Percentiles rank a stretch among this genome's conserved stretches.
Conservation (phyloP, 1,140 invertebrate species). For the Pseudobourletiella spinata region DNA sequence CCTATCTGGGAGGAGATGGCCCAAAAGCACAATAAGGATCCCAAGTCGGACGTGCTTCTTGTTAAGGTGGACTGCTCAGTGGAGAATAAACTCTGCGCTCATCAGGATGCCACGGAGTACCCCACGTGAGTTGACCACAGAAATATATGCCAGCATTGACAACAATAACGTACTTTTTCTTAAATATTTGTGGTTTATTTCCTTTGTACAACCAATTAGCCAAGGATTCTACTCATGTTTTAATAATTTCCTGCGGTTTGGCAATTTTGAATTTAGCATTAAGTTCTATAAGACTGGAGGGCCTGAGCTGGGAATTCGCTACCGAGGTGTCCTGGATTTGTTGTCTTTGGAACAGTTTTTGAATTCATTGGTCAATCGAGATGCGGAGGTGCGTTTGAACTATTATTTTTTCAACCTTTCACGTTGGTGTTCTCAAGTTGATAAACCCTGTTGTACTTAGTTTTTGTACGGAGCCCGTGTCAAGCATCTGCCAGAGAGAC, state of each 20-base stretch:
- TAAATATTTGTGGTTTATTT: neutral
- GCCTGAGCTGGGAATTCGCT: conserved; percentile 50
- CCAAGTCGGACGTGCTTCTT: conserved; percentile 52
- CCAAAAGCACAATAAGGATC: conserved; percentile 54
- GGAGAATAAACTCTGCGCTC: conserved; percentile 57
- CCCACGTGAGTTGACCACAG: conserved; percentile 56
- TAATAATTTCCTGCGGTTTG: too few species aligned
- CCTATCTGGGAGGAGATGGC: conserved; percentile 64
- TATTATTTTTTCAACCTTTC: neutral
- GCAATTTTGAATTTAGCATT: too few species aligned
- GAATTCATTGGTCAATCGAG: conserved; percentile 53
- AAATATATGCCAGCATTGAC: too few species aligned
- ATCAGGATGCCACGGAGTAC: conserved; percentile 65
- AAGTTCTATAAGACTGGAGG: conserved; percentile 63
- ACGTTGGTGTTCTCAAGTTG: neutral
- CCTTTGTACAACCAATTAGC: neutral
- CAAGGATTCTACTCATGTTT: neutral
- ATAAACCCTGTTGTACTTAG: neutral
- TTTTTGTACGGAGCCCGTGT: conserved; percentile 38
- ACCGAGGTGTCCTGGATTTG: conserved; percentile 60
- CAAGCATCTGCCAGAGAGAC: conserved; percentile 40
- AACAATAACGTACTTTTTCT: too few species aligned
- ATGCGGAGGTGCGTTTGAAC: conserved; percentile 37
- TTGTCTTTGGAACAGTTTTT: conserved; percentile 61
- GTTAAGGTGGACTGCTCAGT: conserved; percentile 69